These are phyloP conservation scores for Acanthoscelides obtectus DNA, from an alignment of 2,888 invertebrate species.

Conservation along the genomic window DNA sequence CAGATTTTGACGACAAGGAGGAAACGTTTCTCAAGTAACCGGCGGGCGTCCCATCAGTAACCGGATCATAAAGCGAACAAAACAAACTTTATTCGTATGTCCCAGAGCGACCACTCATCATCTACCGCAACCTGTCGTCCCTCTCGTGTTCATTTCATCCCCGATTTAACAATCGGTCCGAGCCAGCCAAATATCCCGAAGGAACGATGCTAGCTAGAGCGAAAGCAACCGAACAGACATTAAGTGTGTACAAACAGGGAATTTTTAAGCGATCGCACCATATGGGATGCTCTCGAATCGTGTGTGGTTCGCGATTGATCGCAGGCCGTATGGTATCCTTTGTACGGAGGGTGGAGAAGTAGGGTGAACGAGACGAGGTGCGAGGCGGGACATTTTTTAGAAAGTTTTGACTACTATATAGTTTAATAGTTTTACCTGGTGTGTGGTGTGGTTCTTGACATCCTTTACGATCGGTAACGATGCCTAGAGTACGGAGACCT, in stretches of 20 bases:
- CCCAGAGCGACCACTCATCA: background rate
- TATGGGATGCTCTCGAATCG: conserved; percentile 22
- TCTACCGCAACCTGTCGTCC: conserved; percentile 17
- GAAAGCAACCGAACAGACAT: conserved; percentile 29
- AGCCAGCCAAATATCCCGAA: conserved; percentile 24
- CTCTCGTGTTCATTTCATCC: conserved; percentile 19
- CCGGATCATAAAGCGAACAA: background rate
- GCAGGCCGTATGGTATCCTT: background rate
- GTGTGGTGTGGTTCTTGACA: too few species aligned
- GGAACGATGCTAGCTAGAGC: conserved; percentile 27
- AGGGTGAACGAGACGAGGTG: background rate
- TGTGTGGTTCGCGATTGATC: background rate
- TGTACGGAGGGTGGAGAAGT: conserved; percentile 11
- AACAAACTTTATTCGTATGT: background rate
- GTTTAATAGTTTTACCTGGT: too few species aligned
- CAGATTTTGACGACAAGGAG: background rate
- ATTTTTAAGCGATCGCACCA: conserved; percentile 7
- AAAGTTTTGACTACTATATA: too few species aligned
- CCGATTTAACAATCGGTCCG: conserved; percentile 23
- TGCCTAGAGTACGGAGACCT: too few species aligned
- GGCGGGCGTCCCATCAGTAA: background rate
- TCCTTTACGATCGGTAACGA: too few species aligned
- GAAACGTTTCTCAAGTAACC: background rate
- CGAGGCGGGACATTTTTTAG: too few species aligned
- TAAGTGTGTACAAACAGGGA: conserved; percentile 24